Evolutionary conservation across 1,140 invertebrate species (phyloP).

Genomic region (Zeugodacus cucurbitae): DNA sequence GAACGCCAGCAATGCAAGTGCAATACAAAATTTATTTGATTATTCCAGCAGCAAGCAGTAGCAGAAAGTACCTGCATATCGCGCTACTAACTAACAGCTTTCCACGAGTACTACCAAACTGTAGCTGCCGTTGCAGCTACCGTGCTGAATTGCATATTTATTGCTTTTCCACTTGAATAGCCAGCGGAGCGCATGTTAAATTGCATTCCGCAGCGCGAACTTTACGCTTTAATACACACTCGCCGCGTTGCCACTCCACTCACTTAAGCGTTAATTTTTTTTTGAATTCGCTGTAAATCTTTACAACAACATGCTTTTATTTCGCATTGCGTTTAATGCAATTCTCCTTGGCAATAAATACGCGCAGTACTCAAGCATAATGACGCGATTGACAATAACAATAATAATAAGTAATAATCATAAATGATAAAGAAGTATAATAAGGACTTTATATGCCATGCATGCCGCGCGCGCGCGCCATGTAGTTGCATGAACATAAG

Average conservation of each 20-base stretch:
- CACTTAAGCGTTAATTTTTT: not conserved
- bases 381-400: not conserved
- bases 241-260: not conserved
- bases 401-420: not conserved
- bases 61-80: not conserved
- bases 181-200: not conserved
- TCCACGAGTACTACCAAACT: not conserved
- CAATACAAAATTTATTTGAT: not conserved
- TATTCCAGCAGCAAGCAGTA: not conserved
- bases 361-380: not conserved
- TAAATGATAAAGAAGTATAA: not conserved
- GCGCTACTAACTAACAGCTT: not conserved
- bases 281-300: not conserved
- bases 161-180: not conserved
- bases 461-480: too few relatives aligned
- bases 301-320: not conserved
- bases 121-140: not conserved
- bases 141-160: conserved; percentile 2
- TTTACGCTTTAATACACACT: not conserved
- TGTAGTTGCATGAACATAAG: not conserved
- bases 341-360: conserved; percentile 4
- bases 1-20: not conserved
- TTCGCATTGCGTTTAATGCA: not conserved
- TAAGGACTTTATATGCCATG: not conserved
- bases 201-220: not conserved